Base-by-base conservation (phyloP, 1,140 invertebrate genomes). In the Drosophila fuyamai region DNA sequence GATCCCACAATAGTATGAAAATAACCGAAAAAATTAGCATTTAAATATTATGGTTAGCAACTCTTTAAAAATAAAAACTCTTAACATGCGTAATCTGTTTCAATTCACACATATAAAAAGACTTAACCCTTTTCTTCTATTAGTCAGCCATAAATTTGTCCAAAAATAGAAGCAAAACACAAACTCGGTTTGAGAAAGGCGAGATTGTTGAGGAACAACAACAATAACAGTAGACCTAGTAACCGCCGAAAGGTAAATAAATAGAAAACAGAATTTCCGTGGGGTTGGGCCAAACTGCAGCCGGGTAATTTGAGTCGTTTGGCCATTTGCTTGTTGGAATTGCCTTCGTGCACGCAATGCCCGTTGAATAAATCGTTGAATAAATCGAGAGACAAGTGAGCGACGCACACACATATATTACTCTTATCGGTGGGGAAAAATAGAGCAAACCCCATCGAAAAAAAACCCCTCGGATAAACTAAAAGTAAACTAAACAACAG, bases 351-450 rank as follows among this genome's bases (percentile, higher is more conserved):
- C 82, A 86, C 82, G 79, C 79, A 86, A 63, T 58, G 40, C 53
- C 27, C 10, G 29, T 38, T n/a, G 5, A 67, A 81, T 32, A 32
- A 79, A 83, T 76, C 62, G 74, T 78, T 70, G 56, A 73, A 65
- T 59, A 82, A 86, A 86, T 77, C 81, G 79, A 77, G 74, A 82
- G 71, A 70, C 82, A 85, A 84, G 76, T 83, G 71, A 62, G 53
- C 38, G 56, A 44, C 46, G 23, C 41, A 55, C 50, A 70, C 70
- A 66, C 16, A 60, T 23, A 35, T 56, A 18, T 41, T 51, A 16
- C 48, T 53, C 77, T 85, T 85, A 85, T 85, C 81, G 68, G 63
- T 9, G 16, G 66, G 38, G 76, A 86, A 79, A 79, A 82, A 81
- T 86, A 72, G 79, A 85, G 79, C 79, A 58, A 62, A 77, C 76